A percentile compares a stretch with the other conserved stretches of the same genome.
Conservation (phyloP, 2,113 vertebrate species). For the Podarcis muralis region DNA sequence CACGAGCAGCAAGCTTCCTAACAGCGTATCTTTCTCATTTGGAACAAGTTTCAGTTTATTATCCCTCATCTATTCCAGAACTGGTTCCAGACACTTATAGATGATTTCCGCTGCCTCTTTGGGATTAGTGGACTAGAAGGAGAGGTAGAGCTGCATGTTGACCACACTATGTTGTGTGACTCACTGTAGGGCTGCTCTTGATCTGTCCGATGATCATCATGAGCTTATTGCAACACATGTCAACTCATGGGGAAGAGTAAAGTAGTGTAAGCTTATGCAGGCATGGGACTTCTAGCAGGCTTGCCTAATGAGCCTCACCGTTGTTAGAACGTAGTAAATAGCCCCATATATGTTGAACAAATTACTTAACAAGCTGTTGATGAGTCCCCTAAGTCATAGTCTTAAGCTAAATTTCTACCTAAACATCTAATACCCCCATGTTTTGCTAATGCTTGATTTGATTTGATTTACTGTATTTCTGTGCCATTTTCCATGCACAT, state of each 20-base stretch:
- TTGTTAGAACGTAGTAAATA: neutral
- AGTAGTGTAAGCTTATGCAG: neutral
- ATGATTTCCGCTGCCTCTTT: neutral
- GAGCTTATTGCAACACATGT: neutral
- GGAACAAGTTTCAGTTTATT: too few relatives aligned
- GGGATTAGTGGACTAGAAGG: neutral
- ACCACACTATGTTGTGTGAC: neutral
- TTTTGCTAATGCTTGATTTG: neutral
- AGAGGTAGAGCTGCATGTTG: neutral
- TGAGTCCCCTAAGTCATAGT: neutral
- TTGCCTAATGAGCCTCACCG: neutral
- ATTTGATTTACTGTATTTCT: too few relatives aligned
- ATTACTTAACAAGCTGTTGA: neutral
- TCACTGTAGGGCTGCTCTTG: neutral
- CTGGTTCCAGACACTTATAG: neutral
- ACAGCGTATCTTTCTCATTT: too few relatives aligned
- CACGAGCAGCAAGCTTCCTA: too few relatives aligned
- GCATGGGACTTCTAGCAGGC: neutral
- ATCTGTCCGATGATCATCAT: neutral
- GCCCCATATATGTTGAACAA: neutral
- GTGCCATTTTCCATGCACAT: too few relatives aligned
- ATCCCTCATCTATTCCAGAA: too few relatives aligned
- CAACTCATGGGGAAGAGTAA: neutral
- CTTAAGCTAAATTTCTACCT: neutral
- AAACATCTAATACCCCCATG: neutral